These are phyloP conservation scores for Enteromius radiatus DNA, from an alignment of 2,797 vertebrate genomes.

Conservation along the genomic window DNA sequence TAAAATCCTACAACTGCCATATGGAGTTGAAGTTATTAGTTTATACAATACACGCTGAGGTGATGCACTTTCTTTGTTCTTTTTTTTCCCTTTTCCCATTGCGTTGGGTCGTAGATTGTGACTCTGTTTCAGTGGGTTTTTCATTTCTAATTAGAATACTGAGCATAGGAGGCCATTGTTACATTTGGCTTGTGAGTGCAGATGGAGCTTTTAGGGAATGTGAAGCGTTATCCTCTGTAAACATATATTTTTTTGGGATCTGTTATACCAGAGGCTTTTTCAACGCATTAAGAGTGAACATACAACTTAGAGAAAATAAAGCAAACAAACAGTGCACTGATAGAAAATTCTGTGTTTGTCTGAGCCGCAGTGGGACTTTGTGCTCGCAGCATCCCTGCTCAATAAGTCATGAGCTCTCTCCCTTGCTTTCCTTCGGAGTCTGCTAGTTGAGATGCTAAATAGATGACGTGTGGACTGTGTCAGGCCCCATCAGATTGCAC, in stretches of 20 bases:
- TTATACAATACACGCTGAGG: conserved; percentile 58
- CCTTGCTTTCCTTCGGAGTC: conserved; percentile 55
- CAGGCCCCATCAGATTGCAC: conserved; percentile 64
- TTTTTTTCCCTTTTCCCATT: conserved; percentile 45
- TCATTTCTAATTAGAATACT: conserved; percentile 42
- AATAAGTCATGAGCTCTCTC: conserved; percentile 66
- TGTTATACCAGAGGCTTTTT: conserved; percentile 55
- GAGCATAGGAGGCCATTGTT: conserved; percentile 24
- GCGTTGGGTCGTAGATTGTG: conserved; percentile 38
- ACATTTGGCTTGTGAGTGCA: conserved; percentile 18
- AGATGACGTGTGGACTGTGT: conserved; percentile 65
- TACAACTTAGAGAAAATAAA: conserved; percentile 59
- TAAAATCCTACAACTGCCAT: conserved; percentile 58
- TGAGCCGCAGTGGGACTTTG: conserved; percentile 61
- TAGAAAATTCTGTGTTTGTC: conserved; percentile 65
- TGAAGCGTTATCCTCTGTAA: conserved; percentile 47
- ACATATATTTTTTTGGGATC: conserved; percentile 47
- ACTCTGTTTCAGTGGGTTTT: conserved; percentile 47
- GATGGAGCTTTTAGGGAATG: conserved; percentile 32
- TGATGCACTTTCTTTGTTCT: conserved; percentile 58
- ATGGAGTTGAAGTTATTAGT: conserved; percentile 60
- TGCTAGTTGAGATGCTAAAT: conserved; percentile 69
- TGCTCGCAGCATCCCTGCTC: conserved; percentile 60
- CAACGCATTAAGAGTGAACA: conserved; percentile 52
- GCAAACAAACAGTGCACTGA: conserved; percentile 64